A percentile compares a stretch with the other conserved stretches of the same genome.
phyloP scores from a whole-genome alignment of 2,113 vertebrate species.

The Apodemus sylvaticus region DNA sequence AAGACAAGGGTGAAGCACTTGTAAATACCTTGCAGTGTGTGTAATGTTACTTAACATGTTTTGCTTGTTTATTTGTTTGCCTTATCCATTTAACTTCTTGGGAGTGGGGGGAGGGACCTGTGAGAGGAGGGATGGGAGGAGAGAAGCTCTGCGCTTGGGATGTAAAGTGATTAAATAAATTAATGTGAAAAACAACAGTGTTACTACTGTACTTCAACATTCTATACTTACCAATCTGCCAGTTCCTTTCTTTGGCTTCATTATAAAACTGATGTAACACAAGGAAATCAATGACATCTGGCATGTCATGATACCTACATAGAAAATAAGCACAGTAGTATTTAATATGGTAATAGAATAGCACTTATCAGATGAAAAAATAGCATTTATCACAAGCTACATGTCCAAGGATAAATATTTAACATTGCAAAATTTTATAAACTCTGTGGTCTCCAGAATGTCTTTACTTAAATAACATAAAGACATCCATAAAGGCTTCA shows the following conservation, averaged over 20 bases:
- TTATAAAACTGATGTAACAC: constrained; percentile 98
- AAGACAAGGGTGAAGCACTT: background rate
- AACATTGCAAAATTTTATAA: constrained; percentile 42
- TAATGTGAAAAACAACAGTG: background rate
- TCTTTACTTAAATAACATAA: constrained; percentile 8
- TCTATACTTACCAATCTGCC: constrained; percentile 92
- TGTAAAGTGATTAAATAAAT: no score
- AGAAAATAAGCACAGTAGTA: constrained; percentile 38
- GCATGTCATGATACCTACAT: constrained; percentile 98
- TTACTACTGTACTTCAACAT: constrained; percentile 37
- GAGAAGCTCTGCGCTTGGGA: no score
- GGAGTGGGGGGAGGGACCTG: background rate
- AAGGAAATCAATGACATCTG: constrained; percentile 99
- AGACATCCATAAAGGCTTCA: background rate
- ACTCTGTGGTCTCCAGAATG: background rate
- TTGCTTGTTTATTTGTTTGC: constrained; percentile 45
- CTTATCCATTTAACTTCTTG: background rate
- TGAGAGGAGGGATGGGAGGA: no score
- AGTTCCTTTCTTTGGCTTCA: constrained; percentile 98
- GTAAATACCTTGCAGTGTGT: background rate
- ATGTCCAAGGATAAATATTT: constrained; percentile 13
- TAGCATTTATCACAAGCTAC: background rate
- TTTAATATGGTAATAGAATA: constrained; percentile 12
- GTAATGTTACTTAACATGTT: constrained; percentile 21
- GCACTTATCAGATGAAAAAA: no score